These are phyloP conservation scores for Tachina grossa DNA, from an alignment of 2,888 invertebrate genomes.

Conservation along the genomic window DNA sequence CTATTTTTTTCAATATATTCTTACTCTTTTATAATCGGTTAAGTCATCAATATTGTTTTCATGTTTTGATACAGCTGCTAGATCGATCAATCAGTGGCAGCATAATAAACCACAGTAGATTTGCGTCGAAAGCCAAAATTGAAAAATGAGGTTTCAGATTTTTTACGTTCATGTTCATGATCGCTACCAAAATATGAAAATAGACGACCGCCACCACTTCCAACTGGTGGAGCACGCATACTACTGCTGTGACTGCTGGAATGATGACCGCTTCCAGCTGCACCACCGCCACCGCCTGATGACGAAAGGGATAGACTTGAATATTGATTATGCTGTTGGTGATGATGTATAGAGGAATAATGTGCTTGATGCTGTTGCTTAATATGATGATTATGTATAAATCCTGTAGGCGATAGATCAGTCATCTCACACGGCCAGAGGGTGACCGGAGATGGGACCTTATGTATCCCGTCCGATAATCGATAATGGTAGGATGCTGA, in stretches of 20 bases:
- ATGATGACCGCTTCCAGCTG: constrained; percentile 52
- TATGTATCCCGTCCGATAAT: constrained; percentile 87
- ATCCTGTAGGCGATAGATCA: constrained; percentile 83
- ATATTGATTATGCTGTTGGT: constrained; percentile 66
- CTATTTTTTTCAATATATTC: constrained; percentile 9
- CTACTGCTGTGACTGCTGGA: constrained; percentile 76
- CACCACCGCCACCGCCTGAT: constrained; percentile 51
- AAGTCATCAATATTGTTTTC: background rate
- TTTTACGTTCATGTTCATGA: constrained; percentile 81
- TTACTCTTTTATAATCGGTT: constrained; percentile 14
- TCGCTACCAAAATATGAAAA: constrained; percentile 82
- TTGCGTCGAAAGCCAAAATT: constrained; percentile 82
- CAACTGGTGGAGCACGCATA: constrained; percentile 75
- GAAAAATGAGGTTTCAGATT: constrained; percentile 82
- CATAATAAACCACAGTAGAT: constrained; percentile 82
- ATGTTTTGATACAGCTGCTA: background rate
- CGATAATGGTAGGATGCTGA: constrained; percentile 83
- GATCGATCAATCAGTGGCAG: constrained; percentile 78
- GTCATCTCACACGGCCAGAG: constrained; percentile 96
- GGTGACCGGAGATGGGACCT: constrained; percentile 96
- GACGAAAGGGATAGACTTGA: constrained; percentile 60
- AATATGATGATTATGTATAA: constrained; percentile 77
- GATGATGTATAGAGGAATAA: constrained; percentile 70
- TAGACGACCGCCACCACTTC: constrained; percentile 78
- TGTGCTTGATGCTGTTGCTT: constrained; percentile 73